Evolutionary conservation across 2,113 vertebrate species (phyloP).

Genomic region (Recurvirostra avosetta): DNA sequence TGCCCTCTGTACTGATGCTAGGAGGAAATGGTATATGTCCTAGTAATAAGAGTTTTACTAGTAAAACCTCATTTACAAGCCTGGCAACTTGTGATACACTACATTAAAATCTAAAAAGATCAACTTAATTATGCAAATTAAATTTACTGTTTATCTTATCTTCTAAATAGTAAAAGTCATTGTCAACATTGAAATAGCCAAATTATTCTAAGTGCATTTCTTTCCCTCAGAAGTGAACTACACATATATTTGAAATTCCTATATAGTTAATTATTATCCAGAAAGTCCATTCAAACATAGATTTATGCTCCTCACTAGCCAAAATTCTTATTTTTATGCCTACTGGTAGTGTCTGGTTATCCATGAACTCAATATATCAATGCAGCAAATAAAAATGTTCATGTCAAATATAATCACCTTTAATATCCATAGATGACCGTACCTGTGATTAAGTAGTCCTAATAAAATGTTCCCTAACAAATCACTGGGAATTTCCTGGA

Average conservation of each 20-base stretch:
- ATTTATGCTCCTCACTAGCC: neutral
- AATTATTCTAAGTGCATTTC: slow-evolving; percentile 17
- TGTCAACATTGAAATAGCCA: slow-evolving; percentile 31
- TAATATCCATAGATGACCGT: neutral
- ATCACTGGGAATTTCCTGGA: neutral
- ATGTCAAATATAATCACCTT: neutral
- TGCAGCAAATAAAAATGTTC: neutral
- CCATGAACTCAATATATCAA: neutral
- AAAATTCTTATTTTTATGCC: neutral
- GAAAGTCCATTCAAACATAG: neutral
- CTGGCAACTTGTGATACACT: slow-evolving; percentile 43
- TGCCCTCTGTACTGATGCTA: slow-evolving; percentile 18
- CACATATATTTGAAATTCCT: neutral
- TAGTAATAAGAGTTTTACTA: slow-evolving; percentile 60
- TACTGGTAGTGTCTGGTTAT: neutral
- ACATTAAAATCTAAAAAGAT: slow-evolving; percentile 66
- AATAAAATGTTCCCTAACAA: neutral
- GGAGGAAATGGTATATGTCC: slow-evolving; percentile 32
- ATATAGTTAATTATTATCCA: neutral
- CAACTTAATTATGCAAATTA: slow-evolving; percentile 68
- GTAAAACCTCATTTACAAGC: slow-evolving; percentile 57
- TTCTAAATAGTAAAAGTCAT: slow-evolving; percentile 61
- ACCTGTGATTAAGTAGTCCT: neutral
- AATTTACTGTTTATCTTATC: slow-evolving; percentile 51
- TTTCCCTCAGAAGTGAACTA: neutral